phyloP scores from a whole-genome alignment of 2,888 invertebrate genomes.

The Pandemis corylana region DNA sequence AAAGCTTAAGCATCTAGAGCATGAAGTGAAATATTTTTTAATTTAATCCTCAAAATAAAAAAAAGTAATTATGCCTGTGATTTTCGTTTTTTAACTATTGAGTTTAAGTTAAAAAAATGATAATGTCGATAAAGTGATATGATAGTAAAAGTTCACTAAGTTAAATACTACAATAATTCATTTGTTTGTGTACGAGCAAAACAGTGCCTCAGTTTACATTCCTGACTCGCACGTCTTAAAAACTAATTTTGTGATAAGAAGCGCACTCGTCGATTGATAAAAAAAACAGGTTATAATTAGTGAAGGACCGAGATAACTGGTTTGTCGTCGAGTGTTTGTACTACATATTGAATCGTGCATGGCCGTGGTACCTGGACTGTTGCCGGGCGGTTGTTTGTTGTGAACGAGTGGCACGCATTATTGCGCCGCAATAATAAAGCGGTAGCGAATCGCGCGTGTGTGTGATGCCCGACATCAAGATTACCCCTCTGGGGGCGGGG shows the following conservation, averaged over 20 bases:
- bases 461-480: constrained; percentile 93
- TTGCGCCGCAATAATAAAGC: constrained; percentile 18
- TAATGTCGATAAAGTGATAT: background rate
- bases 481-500: constrained; percentile 95
- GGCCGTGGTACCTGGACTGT: background rate
- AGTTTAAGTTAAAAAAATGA: background rate
- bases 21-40: background rate
- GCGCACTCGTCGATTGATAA: constrained; percentile 30
- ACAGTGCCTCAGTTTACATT: background rate
- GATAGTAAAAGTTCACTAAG: background rate
- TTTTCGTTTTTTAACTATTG: background rate
- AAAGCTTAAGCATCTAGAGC: background rate
- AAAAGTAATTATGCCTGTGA: background rate
- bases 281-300: constrained; percentile 20
- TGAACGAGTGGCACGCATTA: constrained; percentile 2
- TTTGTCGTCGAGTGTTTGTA: constrained; percentile 8
- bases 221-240: background rate
- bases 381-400: constrained; percentile 7
- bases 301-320: constrained; percentile 3
- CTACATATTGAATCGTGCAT: background rate
- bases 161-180: background rate
- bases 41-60: background rate
- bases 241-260: constrained; percentile 5
- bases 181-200: background rate
- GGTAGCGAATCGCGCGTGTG: constrained; percentile 39